Evolutionary conservation across 2,113 vertebrate species (phyloP).

Genomic region (Osmerus eperlanus): DNA sequence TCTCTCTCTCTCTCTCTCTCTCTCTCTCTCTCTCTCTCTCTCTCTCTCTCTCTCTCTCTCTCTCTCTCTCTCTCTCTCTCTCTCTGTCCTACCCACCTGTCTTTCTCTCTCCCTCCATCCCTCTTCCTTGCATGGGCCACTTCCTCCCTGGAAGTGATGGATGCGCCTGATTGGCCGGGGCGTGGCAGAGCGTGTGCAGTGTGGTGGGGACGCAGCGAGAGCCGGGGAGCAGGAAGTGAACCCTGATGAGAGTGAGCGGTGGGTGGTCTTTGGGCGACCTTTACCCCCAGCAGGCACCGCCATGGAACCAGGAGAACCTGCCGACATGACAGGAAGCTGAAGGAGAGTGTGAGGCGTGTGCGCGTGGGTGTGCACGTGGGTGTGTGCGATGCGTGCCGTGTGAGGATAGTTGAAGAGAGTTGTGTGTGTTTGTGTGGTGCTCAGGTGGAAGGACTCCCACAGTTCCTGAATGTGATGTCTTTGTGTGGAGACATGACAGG

Average conservation of each 20-base stretch:
- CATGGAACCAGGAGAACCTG: slow-evolving; percentile 1
- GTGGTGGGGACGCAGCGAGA: slow-evolving; percentile 37
- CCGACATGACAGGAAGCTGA: not conserved
- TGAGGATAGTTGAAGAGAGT: not conserved
- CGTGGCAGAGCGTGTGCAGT: not conserved
- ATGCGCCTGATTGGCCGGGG: slow-evolving; percentile 9
- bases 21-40: no score
- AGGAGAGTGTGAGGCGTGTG: not conserved
- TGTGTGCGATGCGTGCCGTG: not conserved
- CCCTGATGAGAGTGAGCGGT: slow-evolving; percentile 58
- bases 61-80: no score
- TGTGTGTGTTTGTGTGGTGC: slow-evolving; percentile 10
- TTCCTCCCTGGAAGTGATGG: slow-evolving; percentile 9
- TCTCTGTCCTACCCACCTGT: no score
- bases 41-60: no score
- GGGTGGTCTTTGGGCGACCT: slow-evolving; percentile 59
- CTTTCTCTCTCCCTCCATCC: no score
- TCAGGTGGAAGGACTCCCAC: slow-evolving; percentile 27
- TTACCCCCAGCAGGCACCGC: slow-evolving; percentile 29
- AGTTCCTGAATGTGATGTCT: slow-evolving; percentile 22
- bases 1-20: no score
- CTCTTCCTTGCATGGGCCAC: no score
- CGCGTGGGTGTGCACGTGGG: not conserved
- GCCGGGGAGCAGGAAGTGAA: slow-evolving; percentile 49
- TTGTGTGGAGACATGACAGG: slow-evolving; percentile 6